phyloP scores from a whole-genome alignment of 2,797 vertebrate species.

The Phoeniculus purpureus region DNA sequence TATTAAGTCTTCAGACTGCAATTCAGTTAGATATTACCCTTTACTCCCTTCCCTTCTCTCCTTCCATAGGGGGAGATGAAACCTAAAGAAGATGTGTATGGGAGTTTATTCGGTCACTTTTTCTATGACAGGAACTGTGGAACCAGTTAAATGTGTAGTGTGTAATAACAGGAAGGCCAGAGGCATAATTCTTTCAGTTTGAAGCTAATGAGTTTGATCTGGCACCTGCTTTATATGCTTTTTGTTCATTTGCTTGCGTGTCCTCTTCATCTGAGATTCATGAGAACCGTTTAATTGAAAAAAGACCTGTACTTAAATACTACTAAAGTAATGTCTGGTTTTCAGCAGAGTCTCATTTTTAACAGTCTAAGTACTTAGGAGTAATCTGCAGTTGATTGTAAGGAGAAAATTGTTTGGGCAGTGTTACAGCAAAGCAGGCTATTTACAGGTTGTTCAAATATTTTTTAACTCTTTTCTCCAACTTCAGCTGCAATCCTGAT shows the following conservation, averaged over 20 bases:
- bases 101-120: neutral
- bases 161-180: neutral
- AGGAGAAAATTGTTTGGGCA: neutral
- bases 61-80: neutral
- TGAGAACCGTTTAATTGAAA: constrained; percentile 26
- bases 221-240: neutral
- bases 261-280: neutral
- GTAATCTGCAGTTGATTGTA: neutral
- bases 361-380: neutral
- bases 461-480: neutral
- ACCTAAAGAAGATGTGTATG: neutral
- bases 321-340: neutral
- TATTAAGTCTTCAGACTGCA: neutral
- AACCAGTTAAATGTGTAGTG: neutral
- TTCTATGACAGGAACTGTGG: neutral
- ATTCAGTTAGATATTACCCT: neutral
- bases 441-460: neutral
- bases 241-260: neutral
- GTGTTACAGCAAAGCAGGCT: neutral
- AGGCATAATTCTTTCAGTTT: neutral
- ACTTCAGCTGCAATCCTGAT: neutral
- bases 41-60: neutral
- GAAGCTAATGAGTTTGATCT: neutral
- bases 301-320: neutral
- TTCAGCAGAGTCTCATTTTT: neutral